phyloP scores from a whole-genome alignment of 2,888 invertebrate genomes.

The Spisula subtruncata region DNA sequence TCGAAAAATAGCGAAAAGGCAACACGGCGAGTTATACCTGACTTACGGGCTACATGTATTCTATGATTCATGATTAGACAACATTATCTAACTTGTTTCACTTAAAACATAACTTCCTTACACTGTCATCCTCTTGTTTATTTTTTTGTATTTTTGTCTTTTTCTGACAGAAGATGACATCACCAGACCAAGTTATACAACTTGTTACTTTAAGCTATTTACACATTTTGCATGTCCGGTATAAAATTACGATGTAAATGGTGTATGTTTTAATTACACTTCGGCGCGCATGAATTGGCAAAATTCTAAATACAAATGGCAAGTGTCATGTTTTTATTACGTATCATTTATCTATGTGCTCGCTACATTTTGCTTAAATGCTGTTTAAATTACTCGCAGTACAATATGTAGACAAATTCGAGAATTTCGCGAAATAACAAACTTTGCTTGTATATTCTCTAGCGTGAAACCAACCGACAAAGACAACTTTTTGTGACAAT shows the following conservation, averaged over 20 bases:
- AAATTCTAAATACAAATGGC: not conserved
- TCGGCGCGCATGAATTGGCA: not conserved
- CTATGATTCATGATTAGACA: not conserved
- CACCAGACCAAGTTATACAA: not conserved
- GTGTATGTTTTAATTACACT: not conserved
- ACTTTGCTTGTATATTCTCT: no score
- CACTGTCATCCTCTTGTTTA: not conserved
- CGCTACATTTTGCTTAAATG: no score
- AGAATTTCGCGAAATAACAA: no score
- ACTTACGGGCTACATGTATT: not conserved
- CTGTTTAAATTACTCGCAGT: no score
- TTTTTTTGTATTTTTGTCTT: slow-evolving; percentile 12
- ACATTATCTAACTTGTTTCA: not conserved
- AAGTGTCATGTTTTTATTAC: not conserved
- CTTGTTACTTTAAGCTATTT: not conserved
- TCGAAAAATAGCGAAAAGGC: no score
- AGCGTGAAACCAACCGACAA: no score
- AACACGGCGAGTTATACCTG: no score
- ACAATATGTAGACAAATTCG: no score
- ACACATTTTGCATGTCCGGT: not conserved
- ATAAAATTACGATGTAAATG: not conserved
- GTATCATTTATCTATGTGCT: not conserved
- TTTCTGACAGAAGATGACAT: not conserved
- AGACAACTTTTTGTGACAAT: no score
- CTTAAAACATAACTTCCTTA: not conserved